These are phyloP conservation scores for Rhabdophis nuchalis DNA, from an alignment of 2,797 vertebrate genomes.

Conservation along the genomic window DNA sequence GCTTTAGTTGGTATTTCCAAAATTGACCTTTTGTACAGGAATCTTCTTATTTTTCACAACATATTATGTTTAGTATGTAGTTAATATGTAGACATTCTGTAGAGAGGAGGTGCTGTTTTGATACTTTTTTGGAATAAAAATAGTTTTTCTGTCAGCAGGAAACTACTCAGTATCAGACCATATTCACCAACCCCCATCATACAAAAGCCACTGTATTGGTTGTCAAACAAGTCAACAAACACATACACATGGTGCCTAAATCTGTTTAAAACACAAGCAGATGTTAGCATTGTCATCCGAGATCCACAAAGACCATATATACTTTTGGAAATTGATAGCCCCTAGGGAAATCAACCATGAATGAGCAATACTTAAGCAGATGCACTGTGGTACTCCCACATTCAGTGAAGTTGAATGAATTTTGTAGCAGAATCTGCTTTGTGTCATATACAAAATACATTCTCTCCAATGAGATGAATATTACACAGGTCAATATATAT, in stretches of 20 bases:
- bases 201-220: background rate
- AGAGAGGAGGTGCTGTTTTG: background rate
- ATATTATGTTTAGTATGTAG: background rate
- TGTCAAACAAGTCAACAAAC: constrained; percentile 1
- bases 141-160: background rate
- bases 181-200: background rate
- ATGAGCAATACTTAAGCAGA: background rate
- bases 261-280: background rate
- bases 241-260: background rate
- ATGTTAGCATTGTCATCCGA: constrained; percentile 15
- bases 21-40: background rate
- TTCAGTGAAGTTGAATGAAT: constrained; percentile 39
- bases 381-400: background rate
- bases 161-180: background rate
- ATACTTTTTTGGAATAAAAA: background rate
- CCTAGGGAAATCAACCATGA: constrained; percentile 3
- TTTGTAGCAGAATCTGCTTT: constrained; percentile 14
- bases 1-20: background rate
- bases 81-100: background rate
- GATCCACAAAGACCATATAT: accelerated
- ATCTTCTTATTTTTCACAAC: background rate
- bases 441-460: background rate
- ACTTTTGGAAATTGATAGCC: background rate
- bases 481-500: too few species aligned
- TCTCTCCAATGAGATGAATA: too few species aligned